Conservation (phyloP, 2,797 vertebrate genomes). For the Betta splendens region DNA sequence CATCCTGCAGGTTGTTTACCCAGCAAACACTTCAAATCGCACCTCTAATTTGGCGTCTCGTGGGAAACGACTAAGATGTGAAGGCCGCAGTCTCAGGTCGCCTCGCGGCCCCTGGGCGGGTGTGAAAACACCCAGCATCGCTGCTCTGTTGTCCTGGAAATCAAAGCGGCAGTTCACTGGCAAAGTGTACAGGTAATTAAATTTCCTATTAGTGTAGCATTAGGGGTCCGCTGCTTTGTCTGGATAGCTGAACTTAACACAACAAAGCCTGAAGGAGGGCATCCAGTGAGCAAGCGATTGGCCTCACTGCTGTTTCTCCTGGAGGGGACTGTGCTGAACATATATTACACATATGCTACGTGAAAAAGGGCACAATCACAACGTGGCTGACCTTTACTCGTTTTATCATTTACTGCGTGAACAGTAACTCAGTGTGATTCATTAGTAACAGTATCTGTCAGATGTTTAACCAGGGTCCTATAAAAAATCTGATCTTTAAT, state of each 20-base stretch:
- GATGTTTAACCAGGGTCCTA: background rate
- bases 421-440: background rate
- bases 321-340: no score
- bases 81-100: conserved; percentile 34
- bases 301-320: no score
- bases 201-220: conserved; percentile 2
- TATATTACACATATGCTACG: no score
- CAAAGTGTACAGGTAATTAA: conserved; percentile 19
- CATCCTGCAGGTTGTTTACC: conserved; percentile 23
- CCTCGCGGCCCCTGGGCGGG: conserved; percentile 9
- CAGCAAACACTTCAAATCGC: conserved; percentile 24
- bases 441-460: background rate
- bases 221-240: conserved; percentile 6
- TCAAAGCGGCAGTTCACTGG: conserved; percentile 12
- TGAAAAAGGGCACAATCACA: background rate
- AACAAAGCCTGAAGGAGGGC: conserved; percentile 22
- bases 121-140: no score
- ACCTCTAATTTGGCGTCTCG: conserved; percentile 28
- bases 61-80: conserved; percentile 37
- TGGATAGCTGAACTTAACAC: conserved; percentile 9
- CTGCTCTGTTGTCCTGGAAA: conserved; percentile 23
- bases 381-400: background rate
- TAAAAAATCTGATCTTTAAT: background rate
- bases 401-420: background rate
- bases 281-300: background rate